Conservation (phyloP, 1,140 invertebrate genomes). For the Aphelinus certus region DNA sequence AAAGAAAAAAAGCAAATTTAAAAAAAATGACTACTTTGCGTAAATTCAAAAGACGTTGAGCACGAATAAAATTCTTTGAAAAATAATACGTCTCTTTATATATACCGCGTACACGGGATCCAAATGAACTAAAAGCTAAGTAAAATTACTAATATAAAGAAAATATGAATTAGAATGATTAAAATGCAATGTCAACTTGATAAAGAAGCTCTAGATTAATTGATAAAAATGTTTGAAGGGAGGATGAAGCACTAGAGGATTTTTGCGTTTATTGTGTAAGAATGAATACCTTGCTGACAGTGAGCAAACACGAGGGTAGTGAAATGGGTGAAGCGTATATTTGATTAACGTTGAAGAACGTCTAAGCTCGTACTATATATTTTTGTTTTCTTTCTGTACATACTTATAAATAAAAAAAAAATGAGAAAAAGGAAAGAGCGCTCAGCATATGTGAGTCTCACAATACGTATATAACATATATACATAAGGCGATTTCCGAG, state of each 20-base stretch:
- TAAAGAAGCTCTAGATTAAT: not conserved
- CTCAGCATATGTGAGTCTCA: constrained; percentile 8
- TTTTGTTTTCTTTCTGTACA: constrained; percentile 39
- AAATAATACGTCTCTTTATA: constrained; percentile 28
- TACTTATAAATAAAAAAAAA: constrained; percentile 37
- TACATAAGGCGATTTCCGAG: constrained; percentile 30
- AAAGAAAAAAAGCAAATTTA: constrained; percentile 7
- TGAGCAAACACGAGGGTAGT: constrained; percentile 29
- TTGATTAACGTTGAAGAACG: constrained; percentile 16
- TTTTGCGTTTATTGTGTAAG: constrained; percentile 40
- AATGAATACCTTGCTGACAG: constrained; percentile 41
- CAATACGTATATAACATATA: constrained; percentile 15
- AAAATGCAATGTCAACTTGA: not conserved
- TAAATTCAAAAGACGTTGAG: constrained; percentile 35
- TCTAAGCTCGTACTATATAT: constrained; percentile 32
- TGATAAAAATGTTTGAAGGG: constrained; percentile 17
- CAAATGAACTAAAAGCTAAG: not conserved
- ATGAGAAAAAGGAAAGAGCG: constrained; percentile 5
- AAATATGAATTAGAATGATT: not conserved
- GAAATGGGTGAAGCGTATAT: constrained; percentile 29
- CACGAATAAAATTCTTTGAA: constrained; percentile 36
- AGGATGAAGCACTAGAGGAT: constrained; percentile 24
- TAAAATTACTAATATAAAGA: not conserved
- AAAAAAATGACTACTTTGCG: constrained; percentile 13
- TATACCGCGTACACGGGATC: constrained; percentile 13